phyloP scores from a whole-genome alignment of 2,888 invertebrate species.

The Heliconius sara region DNA sequence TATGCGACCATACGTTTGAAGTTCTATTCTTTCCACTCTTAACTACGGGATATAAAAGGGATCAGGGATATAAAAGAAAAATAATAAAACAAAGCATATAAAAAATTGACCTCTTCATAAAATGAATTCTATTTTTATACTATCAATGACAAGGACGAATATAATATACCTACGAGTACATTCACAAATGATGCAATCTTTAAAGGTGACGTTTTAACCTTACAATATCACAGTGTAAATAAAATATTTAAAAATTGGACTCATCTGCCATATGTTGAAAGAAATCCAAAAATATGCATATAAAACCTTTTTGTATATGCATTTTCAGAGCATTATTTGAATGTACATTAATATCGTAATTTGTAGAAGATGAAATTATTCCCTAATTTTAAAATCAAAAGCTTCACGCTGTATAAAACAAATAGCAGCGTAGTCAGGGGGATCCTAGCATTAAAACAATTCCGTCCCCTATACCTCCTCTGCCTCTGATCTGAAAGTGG shows the following conservation, averaged over 20 bases:
- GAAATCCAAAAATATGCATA: background rate
- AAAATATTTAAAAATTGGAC: background rate
- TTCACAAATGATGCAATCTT: slow-evolving; percentile 31
- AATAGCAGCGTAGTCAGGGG: no score
- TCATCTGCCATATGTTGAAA: background rate
- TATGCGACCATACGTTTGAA: background rate
- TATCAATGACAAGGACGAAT: slow-evolving; percentile 20
- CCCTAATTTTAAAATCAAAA: background rate
- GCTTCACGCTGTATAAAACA: no score
- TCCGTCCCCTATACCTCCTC: no score
- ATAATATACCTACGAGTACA: slow-evolving; percentile 22
- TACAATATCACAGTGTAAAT: background rate
- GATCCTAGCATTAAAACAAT: no score
- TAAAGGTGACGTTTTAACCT: slow-evolving; percentile 8
- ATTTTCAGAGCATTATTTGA: no score
- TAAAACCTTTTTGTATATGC: no score
- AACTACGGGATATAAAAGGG: background rate
- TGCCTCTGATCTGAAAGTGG: no score
- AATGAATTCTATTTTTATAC: slow-evolving; percentile 10
- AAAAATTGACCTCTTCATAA: slow-evolving; percentile 12
- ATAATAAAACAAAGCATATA: slow-evolving; percentile 1
- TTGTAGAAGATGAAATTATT: no score
- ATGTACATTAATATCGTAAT: background rate
- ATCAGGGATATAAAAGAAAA: background rate
- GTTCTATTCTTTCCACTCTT: background rate